phyloP scores from a whole-genome alignment of 1,140 invertebrate species.

The Lepidotrigona ventralis region DNA sequence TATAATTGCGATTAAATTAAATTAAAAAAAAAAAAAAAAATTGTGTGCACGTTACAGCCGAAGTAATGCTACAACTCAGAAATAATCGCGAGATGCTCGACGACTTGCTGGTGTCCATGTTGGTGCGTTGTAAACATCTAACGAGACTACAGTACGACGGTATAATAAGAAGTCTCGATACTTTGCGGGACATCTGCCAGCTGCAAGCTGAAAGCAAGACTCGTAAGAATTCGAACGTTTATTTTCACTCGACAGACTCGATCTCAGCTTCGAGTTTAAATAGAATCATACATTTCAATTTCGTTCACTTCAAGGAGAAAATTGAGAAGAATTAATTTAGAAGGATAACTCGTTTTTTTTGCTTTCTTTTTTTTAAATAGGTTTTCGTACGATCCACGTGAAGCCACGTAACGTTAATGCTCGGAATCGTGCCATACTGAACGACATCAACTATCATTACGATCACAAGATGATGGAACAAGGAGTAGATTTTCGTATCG shows the following conservation, averaged over 20 bases:
- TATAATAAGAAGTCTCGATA: conserved; percentile 75
- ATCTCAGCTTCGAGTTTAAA: too few relatives aligned
- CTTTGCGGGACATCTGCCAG: conserved; percentile 75
- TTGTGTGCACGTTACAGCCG: conserved; percentile 57
- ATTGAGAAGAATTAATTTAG: not conserved
- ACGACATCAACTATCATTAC: conserved; percentile 72
- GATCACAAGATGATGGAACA: conserved; percentile 71
- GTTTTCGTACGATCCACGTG: conserved; percentile 75
- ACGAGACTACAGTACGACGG: conserved; percentile 77
- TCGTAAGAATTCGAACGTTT: conserved; percentile 54
- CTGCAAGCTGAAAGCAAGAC: conserved; percentile 74
- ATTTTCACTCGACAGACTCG: not conserved
- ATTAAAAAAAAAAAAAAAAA: too few relatives aligned
- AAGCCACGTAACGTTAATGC: conserved; percentile 73
- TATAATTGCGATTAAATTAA: too few relatives aligned
- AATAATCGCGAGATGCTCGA: conserved; percentile 78
- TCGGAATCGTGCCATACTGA: conserved; percentile 67
- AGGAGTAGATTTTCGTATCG: conserved; percentile 76
- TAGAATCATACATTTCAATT: not conserved
- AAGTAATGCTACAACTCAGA: conserved; percentile 76
- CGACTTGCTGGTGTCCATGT: conserved; percentile 75
- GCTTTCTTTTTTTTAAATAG: conserved; percentile 33
- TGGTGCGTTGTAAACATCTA: conserved; percentile 74
- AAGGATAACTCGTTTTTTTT: too few relatives aligned
- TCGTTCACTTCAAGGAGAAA: too few relatives aligned